Conservation (phyloP, 37 sponge, comb jelly and placozoan genomes). For the Haliclona indistincta region DNA sequence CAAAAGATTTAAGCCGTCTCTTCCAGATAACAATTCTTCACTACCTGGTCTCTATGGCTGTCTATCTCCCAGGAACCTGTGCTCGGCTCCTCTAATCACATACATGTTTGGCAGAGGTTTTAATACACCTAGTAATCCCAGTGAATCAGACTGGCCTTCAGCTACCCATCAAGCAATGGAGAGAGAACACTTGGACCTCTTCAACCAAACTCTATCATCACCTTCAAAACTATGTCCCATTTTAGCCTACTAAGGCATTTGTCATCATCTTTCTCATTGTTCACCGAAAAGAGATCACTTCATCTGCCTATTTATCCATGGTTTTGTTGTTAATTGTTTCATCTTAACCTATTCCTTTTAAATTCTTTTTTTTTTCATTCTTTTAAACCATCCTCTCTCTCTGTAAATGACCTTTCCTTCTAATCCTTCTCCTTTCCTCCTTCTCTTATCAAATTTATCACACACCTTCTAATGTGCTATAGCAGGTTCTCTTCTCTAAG, state of each 20-base stretch:
- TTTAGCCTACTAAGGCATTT: constrained; percentile 31
- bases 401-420: not conserved
- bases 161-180: not conserved
- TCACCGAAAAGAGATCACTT: not conserved
- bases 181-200: constrained; percentile 5
- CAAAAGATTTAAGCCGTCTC: constrained; percentile 59
- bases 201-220: constrained; percentile 12
- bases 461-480: not conserved
- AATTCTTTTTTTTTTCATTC: not conserved
- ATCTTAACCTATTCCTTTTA: not conserved
- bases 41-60: constrained; percentile 22
- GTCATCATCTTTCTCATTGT: not conserved
- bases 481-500: not conserved
- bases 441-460: not conserved
- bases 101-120: constrained; percentile 62
- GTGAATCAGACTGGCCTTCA: constrained; percentile 17
- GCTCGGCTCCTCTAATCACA: constrained; percentile 52
- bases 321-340: not conserved
- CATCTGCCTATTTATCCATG: not conserved
- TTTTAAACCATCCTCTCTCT: not conserved
- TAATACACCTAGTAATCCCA: not conserved
- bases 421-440: not conserved
- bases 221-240: constrained; percentile 30
- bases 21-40: constrained; percentile 1
- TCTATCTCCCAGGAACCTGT: constrained; percentile 38